phyloP scores from a whole-genome alignment of 2,113 vertebrate species.

The Callopanchax toddi region DNA sequence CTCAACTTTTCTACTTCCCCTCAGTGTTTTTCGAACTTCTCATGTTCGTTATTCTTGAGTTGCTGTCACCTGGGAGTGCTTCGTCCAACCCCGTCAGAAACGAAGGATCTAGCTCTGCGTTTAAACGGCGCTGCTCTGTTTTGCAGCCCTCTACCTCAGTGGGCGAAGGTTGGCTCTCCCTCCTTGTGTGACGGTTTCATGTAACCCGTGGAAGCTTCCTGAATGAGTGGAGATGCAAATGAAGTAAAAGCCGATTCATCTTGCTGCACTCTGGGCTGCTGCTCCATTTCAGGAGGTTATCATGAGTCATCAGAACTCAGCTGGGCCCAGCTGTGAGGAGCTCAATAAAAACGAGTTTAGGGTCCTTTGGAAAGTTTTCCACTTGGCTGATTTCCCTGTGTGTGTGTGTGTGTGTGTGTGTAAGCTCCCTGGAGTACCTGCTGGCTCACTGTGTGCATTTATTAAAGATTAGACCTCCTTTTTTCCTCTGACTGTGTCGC shows the following conservation, averaged over 20 bases:
- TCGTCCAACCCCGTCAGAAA: neutral
- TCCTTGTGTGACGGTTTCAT: conserved; percentile 13
- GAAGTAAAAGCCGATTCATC: conserved; percentile 19
- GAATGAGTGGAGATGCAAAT: conserved; percentile 24
- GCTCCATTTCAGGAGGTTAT: conserved; percentile 21
- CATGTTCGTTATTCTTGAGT: neutral
- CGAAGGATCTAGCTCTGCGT: neutral
- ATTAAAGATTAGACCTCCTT: conserved; percentile 17
- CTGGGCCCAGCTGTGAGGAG: conserved; percentile 12
- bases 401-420: conserved; percentile 15
- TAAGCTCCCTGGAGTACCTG: conserved; percentile 20
- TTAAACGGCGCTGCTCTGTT: neutral
- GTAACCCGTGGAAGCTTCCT: conserved; percentile 11
- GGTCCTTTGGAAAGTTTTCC: conserved; percentile 19
- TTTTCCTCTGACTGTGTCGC: neutral
- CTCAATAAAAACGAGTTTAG: conserved; percentile 22
- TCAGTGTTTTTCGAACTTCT: no score
- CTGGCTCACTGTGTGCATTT: conserved; percentile 22
- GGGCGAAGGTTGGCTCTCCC: conserved; percentile 3
- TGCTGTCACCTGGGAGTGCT: neutral
- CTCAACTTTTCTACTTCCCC: neutral
- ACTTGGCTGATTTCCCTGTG: conserved; percentile 24
- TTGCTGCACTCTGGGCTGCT: conserved; percentile 1
- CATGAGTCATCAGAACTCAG: conserved; percentile 42
- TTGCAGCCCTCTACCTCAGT: neutral